phyloP scores from a whole-genome alignment of 2,797 vertebrate species.

The Typhlichthys eigenmanni region DNA sequence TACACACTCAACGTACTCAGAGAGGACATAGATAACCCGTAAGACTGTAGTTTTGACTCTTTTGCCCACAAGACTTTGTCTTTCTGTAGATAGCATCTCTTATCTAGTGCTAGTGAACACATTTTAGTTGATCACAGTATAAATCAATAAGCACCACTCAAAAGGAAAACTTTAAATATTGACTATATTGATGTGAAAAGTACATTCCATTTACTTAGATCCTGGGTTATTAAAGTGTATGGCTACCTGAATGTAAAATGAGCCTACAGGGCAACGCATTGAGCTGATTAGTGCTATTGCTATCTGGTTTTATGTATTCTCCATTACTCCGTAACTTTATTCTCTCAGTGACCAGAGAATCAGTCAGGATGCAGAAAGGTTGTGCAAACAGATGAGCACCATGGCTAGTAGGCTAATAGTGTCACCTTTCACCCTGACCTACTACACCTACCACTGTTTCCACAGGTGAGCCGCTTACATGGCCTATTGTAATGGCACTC shows the following conservation, averaged over 20 bases:
- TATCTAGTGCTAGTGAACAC: too few species aligned
- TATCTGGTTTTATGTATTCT: background rate
- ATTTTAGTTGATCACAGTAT: too few species aligned
- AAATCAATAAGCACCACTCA: too few species aligned
- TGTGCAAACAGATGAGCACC: slow-evolving; percentile 92
- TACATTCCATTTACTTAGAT: background rate
- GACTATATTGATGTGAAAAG: background rate
- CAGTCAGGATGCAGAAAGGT: slow-evolving; percentile 92
- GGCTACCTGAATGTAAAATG: background rate
- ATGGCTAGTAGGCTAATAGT: slow-evolving; percentile 89
- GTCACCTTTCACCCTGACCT: slow-evolving; percentile 89
- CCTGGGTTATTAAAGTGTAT: background rate
- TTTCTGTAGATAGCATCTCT: too few species aligned
- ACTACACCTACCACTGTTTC: slow-evolving; percentile 95
- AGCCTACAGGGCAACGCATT: background rate
- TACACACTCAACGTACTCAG: slow-evolving; percentile 89
- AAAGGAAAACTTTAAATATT: too few species aligned
- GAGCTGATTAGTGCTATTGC: background rate
- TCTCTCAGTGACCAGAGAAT: slow-evolving; percentile 91
- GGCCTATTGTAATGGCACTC: background rate
- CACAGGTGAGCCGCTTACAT: slow-evolving; percentile 75
- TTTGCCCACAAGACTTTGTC: too few species aligned
- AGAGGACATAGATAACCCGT: slow-evolving; percentile 95
- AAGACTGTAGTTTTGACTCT: slow-evolving; percentile 50
- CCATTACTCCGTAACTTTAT: background rate